phyloP scores from a whole-genome alignment of 1,140 invertebrate species.

The Drosophila lini region DNA sequence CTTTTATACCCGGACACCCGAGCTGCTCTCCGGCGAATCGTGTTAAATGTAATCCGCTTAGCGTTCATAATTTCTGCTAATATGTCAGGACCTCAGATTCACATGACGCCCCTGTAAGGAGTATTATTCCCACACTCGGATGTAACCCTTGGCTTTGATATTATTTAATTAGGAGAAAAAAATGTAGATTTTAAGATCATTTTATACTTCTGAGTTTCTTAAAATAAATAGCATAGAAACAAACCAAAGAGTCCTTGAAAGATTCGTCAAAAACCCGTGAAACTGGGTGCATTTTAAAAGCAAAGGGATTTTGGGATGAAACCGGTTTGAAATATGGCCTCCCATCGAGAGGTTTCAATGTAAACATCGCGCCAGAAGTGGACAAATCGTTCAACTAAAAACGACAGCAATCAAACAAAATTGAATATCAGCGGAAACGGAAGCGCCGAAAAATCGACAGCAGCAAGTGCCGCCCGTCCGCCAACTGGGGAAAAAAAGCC shows the following conservation, averaged over 20 bases:
- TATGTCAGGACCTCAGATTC: conserved; percentile 15
- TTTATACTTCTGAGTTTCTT: too few species aligned
- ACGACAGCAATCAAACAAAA: conserved; percentile 81
- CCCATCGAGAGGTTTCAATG: conserved; percentile 61
- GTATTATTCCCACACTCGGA: conserved; percentile 11
- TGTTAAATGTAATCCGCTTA: conserved; percentile 75
- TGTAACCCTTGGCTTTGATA: not conserved
- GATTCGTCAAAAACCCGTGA: not conserved
- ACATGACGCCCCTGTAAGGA: not conserved
- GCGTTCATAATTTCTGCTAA: conserved; percentile 43
- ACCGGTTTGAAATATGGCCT: conserved; percentile 64
- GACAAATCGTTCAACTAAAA: conserved; percentile 78
- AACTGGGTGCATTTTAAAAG: not conserved
- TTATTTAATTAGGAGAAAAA: not conserved
- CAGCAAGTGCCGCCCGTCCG: conserved; percentile 10
- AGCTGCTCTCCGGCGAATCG: conserved; percentile 26
- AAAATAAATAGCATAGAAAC: too few species aligned
- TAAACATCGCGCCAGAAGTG: conserved; percentile 72
- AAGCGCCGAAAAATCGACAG: conserved; percentile 60
- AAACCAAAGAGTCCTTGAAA: not conserved
- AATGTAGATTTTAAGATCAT: not conserved
- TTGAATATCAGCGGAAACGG: conserved; percentile 77
- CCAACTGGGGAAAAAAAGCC: conserved; percentile 8
- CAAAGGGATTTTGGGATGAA: not conserved
- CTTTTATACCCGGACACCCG: conserved; percentile 1